Conservation (phyloP, 1,140 invertebrate species). For the Bilobella aurantiaca region DNA sequence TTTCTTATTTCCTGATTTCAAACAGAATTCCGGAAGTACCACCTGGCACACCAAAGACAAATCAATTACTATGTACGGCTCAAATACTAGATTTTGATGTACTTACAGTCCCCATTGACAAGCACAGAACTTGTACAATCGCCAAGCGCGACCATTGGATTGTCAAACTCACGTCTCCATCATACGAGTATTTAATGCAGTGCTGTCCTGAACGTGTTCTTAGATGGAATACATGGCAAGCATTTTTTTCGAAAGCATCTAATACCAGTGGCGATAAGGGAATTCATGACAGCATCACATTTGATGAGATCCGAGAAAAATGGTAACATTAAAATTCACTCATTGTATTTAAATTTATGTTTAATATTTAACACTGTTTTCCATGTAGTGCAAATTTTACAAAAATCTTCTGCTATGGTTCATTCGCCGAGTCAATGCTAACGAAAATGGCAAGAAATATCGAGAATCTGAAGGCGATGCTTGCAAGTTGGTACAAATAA, state of each 20-base stretch:
- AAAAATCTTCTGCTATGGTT: no score
- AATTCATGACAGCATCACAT: conserved; percentile 56
- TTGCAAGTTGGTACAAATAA: no score
- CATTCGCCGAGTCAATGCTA: no score
- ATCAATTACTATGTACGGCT: conserved; percentile 57
- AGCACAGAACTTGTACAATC: conserved; percentile 41
- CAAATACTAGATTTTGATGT: conserved; percentile 67
- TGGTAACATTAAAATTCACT: conserved; percentile 40
- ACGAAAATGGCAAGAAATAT: no score
- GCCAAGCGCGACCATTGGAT: conserved; percentile 64
- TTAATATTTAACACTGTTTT: no score
- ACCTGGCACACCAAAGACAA: conserved; percentile 61
- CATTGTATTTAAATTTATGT: background rate
- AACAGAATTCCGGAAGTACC: conserved; percentile 80
- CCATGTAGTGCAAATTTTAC: no score
- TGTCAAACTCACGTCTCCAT: conserved; percentile 58
- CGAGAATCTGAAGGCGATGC: no score
- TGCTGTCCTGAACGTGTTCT: conserved; percentile 65
- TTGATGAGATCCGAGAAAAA: conserved; percentile 63
- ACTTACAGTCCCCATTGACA: conserved; percentile 49
- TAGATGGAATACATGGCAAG: conserved; percentile 73
- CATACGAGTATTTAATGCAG: conserved; percentile 62
- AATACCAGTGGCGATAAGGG: conserved; percentile 48
- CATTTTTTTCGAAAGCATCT: conserved; percentile 59
- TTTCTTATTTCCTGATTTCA: conserved; percentile 32